Evolutionary conservation across 2,113 vertebrate genomes (phyloP), one percentile per base, ranked within the genome.

Genomic region (Nyctereutes procyonoides): DNA sequence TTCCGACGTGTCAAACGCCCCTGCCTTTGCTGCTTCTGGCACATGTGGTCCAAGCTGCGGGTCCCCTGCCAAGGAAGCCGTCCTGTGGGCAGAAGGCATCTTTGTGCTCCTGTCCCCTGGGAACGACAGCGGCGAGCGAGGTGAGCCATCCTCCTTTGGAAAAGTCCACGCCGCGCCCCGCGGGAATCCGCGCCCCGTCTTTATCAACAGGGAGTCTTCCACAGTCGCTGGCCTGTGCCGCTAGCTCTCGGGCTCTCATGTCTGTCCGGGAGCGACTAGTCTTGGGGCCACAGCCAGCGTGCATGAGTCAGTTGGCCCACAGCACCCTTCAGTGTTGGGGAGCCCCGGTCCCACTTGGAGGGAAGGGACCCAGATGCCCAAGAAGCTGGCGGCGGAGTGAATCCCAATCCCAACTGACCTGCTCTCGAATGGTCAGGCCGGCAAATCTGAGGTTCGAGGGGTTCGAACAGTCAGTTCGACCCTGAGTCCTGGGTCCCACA

Each of bases 171-270:
- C 30, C n/a, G 1, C 0, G 20, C 4, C 77, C 60, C 3, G 51
- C 1, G 0, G 65, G 69, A 17, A 22, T 15, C n/a, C 4, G 0
- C 0, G 16, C 63, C 17, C 2, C 0, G 2, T 65, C 77, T 55
- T 85, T 26, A 48, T 88, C 85, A 22, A 24, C 48, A 43, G 32
- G 43, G 26, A 51, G 17, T 2, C 53, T 35, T 82, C 43, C 30
- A 0, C 4, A 11, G 24, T 4, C 1, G 11, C 77, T 14, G 12
- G 17, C 1, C 65, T 67, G 0, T 0, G 8, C 1, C 1, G 0
- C 65, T 30, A 15, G 65, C 24, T 10, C 48, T 15, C 24, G 2
- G 60, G 55, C 56, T 38, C 69, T 11, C 0, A 0, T 2, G 24
- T 22, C 63, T 22, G 16, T 48, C 32, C 30, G 0, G 8, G 43